Conservation (phyloP, 2,797 vertebrate species). For the Gymnoscopelus microlampas region DNA sequence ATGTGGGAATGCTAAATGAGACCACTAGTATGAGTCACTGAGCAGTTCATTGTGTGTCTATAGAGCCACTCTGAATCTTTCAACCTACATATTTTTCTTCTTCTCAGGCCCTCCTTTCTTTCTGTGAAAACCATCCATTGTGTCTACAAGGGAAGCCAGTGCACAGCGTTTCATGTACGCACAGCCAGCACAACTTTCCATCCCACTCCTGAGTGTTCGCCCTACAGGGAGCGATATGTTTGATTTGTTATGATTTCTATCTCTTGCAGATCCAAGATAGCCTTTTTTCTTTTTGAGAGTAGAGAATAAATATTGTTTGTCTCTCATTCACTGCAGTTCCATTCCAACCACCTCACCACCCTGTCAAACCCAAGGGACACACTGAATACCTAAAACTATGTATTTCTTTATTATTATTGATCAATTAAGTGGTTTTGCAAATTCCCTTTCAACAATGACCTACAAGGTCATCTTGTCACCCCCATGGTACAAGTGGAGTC, state of each 20-base stretch:
- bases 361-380: constrained; percentile 40
- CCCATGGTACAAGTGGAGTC: too few species aligned
- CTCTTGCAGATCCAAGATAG: constrained; percentile 25
- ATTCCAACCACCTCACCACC: neutral
- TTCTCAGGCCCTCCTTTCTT: constrained; percentile 37
- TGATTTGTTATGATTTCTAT: constrained; percentile 46
- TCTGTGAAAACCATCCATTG: constrained; percentile 69
- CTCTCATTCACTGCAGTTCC: neutral
- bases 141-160: constrained; percentile 28
- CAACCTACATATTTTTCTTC: constrained; percentile 49
- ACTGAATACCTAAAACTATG: constrained; percentile 12
- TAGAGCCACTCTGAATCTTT: constrained; percentile 55
- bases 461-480: too few species aligned
- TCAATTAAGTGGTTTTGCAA: too few species aligned
- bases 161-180: constrained; percentile 32
- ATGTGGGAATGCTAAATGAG: constrained; percentile 24
- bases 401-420: too few species aligned
- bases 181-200: constrained; percentile 60
- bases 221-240: constrained; percentile 62
- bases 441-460: too few species aligned
- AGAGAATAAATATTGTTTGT: constrained; percentile 52
- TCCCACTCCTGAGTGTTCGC: constrained; percentile 43
- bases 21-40: constrained; percentile 62
- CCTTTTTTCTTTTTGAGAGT: constrained; percentile 21
- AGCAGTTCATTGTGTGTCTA: constrained; percentile 45